Evolutionary conservation across 2,797 vertebrate genomes (phyloP), one percentile per base, ranked within the genome.

Genomic region (Smutsia gigantea): DNA sequence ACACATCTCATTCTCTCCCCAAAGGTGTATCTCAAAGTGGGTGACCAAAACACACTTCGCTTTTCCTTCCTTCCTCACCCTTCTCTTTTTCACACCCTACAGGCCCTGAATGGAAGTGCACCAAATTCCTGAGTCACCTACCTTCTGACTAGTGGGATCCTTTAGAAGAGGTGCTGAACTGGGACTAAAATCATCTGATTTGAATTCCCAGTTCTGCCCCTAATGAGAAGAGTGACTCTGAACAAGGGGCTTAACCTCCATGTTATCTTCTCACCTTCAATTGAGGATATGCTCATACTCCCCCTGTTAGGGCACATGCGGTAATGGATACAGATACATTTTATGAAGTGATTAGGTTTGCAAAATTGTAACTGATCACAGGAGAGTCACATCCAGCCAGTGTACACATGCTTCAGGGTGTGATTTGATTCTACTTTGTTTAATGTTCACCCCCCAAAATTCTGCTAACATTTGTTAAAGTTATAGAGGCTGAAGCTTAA

Each of bases 401-500:
- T 46, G 15, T 55, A 34, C 18, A 17, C 9, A 86, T 78, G 29
- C 34, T 89, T 72, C 25, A 15, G 46, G n/a, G 1, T 91, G 37
- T 87, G 17, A 63, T 51, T 95, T 82, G 69, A 93, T 39, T 79
- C 21, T 75, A 14, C 42, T 79, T 85, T 74, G 53, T 66, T 87
- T 78, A 92, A 77, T 85, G 13, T 46, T 84, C 23, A 63, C 37
- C 17, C 53, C 42, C 17, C 53, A 59, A 81, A 49, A 37, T 27
- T 71, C 31, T 89, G 11, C 23, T 77, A 88, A 81, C 7, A 29
- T n/a, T 17, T 68, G 37, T 64, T 51, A 85, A 86, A 17, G 37
- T 77, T 90, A 17, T 46, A 63, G 37, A 96, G 51, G 34, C 37
- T 85, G 84, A 74, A 57, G 90, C 74, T 90, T 87, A 93, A 55